Base-by-base conservation (phyloP, 2,888 invertebrate species). In the Caenorhabditis japonica region DNA sequence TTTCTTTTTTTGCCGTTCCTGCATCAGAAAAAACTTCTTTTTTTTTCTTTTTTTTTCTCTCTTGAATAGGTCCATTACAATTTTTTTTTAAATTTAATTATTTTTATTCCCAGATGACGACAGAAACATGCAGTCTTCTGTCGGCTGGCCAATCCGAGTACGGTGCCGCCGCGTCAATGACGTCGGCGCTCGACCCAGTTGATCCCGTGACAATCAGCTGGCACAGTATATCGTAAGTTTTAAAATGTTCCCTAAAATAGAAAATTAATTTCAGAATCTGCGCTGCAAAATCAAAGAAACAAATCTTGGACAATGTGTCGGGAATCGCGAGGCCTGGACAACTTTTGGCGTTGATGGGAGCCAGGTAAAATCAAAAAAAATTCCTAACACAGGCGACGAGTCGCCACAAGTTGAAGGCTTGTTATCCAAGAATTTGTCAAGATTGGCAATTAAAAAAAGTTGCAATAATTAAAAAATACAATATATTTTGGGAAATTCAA, bases 261-360 rank as follows among this genome's bases (percentile, higher is more conserved):
- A n/a, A 30, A 10, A n/a, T 25, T 38, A 30, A 7, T 33, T 62
- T 47, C 49, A 78, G 78, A 43, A 76, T 78, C 23, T 53, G 43
- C 23, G 66, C 68, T 8, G n/a, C 44, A 46, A 68, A 56, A 44
- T 56, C 66, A 4, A 58, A 51, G 49, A 71, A 72, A 59, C 71
- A 72, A 39, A 64, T 80, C 38, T 64, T 80, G 10, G 64, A 64
- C 30, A 70, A 71, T 33, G 81, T 81, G 1, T 77, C 72, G 23
- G 86, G 86, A 10, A 61, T 76, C 12, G 84, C 84, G 1, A 34
- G 55, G 5, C 84, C 87, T 0, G 86, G 87, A 21, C 81, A 87
- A 53, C 66, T 86, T 33, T 72, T 87, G 30, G 87, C 87, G 12
- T 56, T 87, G 61, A 87, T 87, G 87, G 87, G 86, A 21, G 83